phyloP scores from a whole-genome alignment of 2,797 vertebrate genomes.

The Lagorchestes hirsutus region DNA sequence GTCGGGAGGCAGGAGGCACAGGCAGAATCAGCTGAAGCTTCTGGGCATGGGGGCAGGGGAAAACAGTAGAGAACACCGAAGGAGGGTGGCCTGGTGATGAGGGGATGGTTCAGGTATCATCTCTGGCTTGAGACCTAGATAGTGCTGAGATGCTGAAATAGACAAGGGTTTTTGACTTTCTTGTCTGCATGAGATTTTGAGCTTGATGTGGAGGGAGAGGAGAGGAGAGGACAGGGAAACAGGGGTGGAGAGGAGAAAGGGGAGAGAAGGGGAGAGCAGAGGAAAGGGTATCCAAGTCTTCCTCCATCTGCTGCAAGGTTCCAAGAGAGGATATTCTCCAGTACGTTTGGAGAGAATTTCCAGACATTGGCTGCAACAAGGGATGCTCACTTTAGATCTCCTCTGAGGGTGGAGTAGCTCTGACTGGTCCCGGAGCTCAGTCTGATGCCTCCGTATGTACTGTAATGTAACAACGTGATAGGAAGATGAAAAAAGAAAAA shows the following conservation, averaged over 20 bases:
- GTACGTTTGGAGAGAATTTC: slow-evolving; percentile 27
- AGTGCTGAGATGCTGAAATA: slow-evolving; percentile 61
- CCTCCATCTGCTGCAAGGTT: slow-evolving; percentile 24
- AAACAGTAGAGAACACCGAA: not conserved
- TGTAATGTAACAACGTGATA: slow-evolving; percentile 57
- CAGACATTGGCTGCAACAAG: not conserved
- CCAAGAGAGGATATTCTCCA: slow-evolving; percentile 41
- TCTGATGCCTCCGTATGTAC: slow-evolving; percentile 65
- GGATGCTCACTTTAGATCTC: slow-evolving; percentile 12
- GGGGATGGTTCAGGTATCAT: slow-evolving; percentile 37
- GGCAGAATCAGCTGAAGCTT: slow-evolving; percentile 63
- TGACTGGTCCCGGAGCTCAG: slow-evolving; percentile 54
- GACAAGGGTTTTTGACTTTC: slow-evolving; percentile 26
- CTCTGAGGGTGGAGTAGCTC: not conserved
- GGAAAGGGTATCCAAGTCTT: not conserved
- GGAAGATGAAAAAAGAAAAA: slow-evolving; percentile 52
- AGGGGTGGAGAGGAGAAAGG: not conserved
- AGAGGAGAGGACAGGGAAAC: not conserved
- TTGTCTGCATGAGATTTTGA: slow-evolving; percentile 48
- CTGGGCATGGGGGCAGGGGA: slow-evolving; percentile 60
- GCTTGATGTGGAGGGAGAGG: slow-evolving; percentile 2
- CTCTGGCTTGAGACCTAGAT: slow-evolving; percentile 53
- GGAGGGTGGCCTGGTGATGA: slow-evolving; percentile 38
- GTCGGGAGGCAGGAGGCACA: slow-evolving; percentile 72
- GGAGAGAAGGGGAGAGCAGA: slow-evolving; percentile 25